These are phyloP conservation scores for Datnioides undecimradiatus DNA, from an alignment of 2,113 vertebrate species.

Conservation along the genomic window DNA sequence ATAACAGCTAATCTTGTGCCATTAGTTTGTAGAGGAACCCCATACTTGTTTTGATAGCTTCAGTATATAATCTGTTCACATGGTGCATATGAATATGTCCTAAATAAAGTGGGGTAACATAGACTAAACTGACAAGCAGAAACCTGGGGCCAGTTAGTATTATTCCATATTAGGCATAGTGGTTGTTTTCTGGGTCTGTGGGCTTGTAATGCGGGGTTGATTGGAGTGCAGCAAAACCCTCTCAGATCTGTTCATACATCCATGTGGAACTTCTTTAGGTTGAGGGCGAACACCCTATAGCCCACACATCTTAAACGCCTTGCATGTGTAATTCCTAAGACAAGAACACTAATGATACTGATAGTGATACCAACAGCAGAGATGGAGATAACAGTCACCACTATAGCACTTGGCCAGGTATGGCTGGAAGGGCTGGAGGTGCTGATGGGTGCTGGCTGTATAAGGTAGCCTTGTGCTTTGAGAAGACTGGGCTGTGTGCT, in stretches of 20 bases:
- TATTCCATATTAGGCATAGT: not conserved
- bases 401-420: not conserved
- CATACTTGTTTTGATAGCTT: not conserved
- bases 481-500: conserved; percentile 47
- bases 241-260: too few species aligned
- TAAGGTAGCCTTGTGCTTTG: not conserved
- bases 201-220: conserved; percentile 10
- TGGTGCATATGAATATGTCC: not conserved
- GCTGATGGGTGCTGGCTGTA: conserved; percentile 60
- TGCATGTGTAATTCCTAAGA: not conserved
- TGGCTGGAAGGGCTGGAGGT: conserved; percentile 47
- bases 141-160: not conserved
- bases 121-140: not conserved
- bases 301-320: not conserved
- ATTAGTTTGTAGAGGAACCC: too few species aligned
- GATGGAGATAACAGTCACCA: not conserved
- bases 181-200: conserved; percentile 15
- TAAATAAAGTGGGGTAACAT: not conserved
- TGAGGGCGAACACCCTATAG: too few species aligned
- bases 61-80: not conserved
- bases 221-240: too few species aligned
- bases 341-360: not conserved
- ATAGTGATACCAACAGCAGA: conserved; percentile 25
- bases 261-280: too few species aligned
- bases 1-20: not conserved